A percentile compares a stretch with the other conserved stretches of the same genome.
phyloP scores from a whole-genome alignment of 2,888 invertebrate species.

The Eilema caniola region DNA sequence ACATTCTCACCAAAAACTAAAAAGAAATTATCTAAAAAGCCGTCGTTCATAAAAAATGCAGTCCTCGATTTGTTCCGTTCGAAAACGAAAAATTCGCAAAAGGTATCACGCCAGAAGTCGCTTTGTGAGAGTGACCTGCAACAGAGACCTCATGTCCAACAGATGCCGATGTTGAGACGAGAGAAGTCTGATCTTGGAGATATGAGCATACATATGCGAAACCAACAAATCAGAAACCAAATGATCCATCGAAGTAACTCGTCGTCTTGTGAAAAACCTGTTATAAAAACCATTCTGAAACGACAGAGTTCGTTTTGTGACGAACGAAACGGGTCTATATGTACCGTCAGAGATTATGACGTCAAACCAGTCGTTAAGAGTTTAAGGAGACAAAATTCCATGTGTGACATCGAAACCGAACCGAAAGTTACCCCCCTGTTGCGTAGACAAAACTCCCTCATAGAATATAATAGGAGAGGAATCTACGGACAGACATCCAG shows the following conservation, averaged over 20 bases:
- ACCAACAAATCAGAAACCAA: slow-evolving; percentile 79
- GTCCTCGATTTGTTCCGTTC: slow-evolving; percentile 85
- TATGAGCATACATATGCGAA: slow-evolving; percentile 78
- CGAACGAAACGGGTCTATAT: slow-evolving; percentile 79
- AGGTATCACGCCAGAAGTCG: slow-evolving; percentile 84
- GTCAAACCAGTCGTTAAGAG: slow-evolving; percentile 77
- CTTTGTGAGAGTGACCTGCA: slow-evolving; percentile 82
- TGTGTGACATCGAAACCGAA: slow-evolving; percentile 86
- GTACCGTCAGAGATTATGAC: slow-evolving; percentile 82
- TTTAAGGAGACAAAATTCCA: slow-evolving; percentile 80
- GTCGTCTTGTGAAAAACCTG: slow-evolving; percentile 82
- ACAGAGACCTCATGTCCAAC: slow-evolving; percentile 70
- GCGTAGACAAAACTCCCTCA: slow-evolving; percentile 85
- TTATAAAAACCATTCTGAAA: slow-evolving; percentile 81
- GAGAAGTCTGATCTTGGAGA: slow-evolving; percentile 83
- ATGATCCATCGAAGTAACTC: slow-evolving; percentile 84
- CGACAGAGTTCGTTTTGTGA: slow-evolving; percentile 84
- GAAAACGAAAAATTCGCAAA: slow-evolving; percentile 82
- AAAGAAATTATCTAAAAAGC: slow-evolving; percentile 87
- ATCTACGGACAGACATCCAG: slow-evolving; percentile 80
- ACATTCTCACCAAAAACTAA: slow-evolving; percentile 86
- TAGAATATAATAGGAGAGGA: slow-evolving; percentile 83
- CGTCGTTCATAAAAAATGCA: slow-evolving; percentile 85
- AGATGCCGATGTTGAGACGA: slow-evolving; percentile 76
- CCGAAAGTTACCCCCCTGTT: slow-evolving; percentile 85